Evolutionary conservation across 2,113 vertebrate genomes (phyloP).

Genomic region (Ameiurus melas): DNA sequence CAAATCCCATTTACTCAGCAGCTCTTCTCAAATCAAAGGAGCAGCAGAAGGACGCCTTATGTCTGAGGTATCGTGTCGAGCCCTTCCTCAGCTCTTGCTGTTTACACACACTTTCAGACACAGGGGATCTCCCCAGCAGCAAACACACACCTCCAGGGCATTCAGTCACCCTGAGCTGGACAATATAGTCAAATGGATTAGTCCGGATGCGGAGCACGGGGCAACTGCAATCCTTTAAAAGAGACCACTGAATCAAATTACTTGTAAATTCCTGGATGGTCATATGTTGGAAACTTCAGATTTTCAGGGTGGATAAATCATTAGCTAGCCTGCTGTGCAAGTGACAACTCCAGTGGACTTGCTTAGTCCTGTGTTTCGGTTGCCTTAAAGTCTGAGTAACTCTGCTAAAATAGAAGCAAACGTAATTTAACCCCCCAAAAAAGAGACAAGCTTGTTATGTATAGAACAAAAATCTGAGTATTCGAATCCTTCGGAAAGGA

Average conservation of each 20-base stretch:
- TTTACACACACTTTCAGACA: slow-evolving; percentile 54
- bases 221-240: slow-evolving; percentile 1
- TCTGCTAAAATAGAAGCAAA: not conserved
- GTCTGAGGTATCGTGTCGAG: slow-evolving; percentile 36
- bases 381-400: not conserved
- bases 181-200: not conserved
- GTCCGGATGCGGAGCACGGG: not conserved
- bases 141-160: slow-evolving; percentile 8
- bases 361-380: not conserved
- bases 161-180: not conserved
- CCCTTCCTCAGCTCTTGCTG: slow-evolving; percentile 38
- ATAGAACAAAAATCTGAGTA: not conserved
- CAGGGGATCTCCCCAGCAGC: slow-evolving; percentile 42
- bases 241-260: not conserved
- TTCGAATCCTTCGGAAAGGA: not conserved
- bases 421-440: not conserved
- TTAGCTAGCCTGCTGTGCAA: not conserved
- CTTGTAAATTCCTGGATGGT: not conserved
- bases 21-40: slow-evolving; percentile 41
- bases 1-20: slow-evolving; percentile 46
- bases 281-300: not conserved
- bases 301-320: not conserved
- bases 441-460: not conserved
- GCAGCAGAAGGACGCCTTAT: slow-evolving; percentile 47
- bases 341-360: not conserved